Conservation (phyloP, 2,888 invertebrate species). For the Ganaspis brasiliensis region DNA sequence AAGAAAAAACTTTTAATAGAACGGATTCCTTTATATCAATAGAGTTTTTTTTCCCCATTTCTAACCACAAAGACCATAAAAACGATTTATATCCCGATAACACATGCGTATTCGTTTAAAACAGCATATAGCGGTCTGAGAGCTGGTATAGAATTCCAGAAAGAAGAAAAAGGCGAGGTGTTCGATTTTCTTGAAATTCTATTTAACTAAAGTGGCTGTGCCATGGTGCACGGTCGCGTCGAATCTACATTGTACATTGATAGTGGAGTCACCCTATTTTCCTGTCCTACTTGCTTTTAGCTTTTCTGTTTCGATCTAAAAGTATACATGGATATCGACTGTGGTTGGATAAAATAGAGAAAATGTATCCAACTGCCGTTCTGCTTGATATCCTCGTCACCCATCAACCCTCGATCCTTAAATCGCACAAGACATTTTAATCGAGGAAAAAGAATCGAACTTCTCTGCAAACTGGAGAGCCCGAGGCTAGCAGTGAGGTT, state of each 20-base stretch:
- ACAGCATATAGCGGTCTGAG: neutral
- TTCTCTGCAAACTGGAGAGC: constrained; percentile 20
- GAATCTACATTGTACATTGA: no score
- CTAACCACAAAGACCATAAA: neutral
- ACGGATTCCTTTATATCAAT: no score
- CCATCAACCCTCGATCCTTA: constrained; percentile 45
- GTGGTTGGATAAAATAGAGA: constrained; percentile 29
- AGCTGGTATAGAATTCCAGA: neutral
- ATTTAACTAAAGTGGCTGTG: constrained; percentile 24
- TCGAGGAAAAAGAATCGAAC: constrained; percentile 49
- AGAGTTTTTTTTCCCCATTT: neutral
- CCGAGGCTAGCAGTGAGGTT: constrained; percentile 51
- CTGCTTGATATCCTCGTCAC: constrained; percentile 45
- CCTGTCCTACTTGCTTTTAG: constrained; percentile 9
- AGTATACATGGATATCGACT: constrained; percentile 38
- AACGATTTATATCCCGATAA: constrained; percentile 14
- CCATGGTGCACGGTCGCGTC: constrained; percentile 8
- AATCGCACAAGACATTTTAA: constrained; percentile 56
- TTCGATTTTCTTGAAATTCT: constrained; percentile 37
- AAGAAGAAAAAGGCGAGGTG: neutral
- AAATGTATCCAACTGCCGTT: constrained; percentile 13
- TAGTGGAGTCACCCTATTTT: constrained; percentile 13
- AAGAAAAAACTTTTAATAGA: no score
- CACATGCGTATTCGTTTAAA: constrained; percentile 12
- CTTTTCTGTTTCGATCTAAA: constrained; percentile 22